A percentile compares a stretch with the other conserved stretches of the same genome.
phyloP scores from a whole-genome alignment of 30 jellyfish, hydroid and myxozoan genomes.

The Chrysaora quinquecirrha region DNA sequence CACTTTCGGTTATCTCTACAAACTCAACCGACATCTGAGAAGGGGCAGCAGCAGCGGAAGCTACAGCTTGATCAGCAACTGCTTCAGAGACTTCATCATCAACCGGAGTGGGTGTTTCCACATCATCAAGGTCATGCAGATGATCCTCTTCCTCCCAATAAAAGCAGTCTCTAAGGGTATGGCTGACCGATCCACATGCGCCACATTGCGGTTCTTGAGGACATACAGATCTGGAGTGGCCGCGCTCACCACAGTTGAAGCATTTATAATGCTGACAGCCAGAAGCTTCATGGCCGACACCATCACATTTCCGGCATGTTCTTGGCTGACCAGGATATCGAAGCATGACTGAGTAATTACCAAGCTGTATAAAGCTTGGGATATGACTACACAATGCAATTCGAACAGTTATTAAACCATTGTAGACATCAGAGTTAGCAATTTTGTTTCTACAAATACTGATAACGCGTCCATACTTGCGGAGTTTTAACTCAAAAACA shows the following conservation, averaged over 20 bases:
- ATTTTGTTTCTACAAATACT: not conserved
- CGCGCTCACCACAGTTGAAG: not conserved
- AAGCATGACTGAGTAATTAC: not conserved
- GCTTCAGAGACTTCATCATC: not conserved
- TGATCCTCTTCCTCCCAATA: not conserved
- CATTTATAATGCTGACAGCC: not conserved
- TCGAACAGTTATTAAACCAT: too few relatives aligned
- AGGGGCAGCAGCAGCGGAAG: not conserved
- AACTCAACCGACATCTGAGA: not conserved
- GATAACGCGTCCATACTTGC: not conserved
- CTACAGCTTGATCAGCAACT: not conserved
- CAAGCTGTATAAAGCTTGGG: too few relatives aligned
- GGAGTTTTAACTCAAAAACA: not conserved
- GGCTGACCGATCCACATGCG: not conserved
- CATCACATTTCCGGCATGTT: not conserved
- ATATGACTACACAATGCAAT: too few relatives aligned
- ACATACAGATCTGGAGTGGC: not conserved
- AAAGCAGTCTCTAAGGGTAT: not conserved
- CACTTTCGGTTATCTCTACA: not conserved
- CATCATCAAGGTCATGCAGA: too few relatives aligned
- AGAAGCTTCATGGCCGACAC: constrained; percentile 6
- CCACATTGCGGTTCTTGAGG: not conserved
- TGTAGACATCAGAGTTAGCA: not conserved
- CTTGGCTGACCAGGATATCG: not conserved
- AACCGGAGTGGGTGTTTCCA: too few relatives aligned